Base-by-base conservation (phyloP, 92 coral and sea anemone species). In the Heliopora coerulea region DNA sequence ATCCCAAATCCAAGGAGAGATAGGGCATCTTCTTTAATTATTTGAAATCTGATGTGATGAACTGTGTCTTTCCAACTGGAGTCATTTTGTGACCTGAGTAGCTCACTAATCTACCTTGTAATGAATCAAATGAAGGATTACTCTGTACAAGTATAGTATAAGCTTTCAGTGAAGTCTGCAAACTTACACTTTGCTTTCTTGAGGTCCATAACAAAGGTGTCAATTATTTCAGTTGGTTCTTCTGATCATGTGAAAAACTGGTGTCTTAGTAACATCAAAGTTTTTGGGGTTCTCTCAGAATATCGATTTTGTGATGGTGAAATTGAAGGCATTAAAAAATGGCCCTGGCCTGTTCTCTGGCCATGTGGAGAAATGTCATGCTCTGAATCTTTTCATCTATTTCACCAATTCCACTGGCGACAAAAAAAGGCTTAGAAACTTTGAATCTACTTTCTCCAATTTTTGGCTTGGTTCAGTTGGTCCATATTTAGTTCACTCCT, bases 401-500 rank as follows among this genome's bases (percentile, higher is more conserved):
- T 60, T 29, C 66, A 5, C 42, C 66, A 60, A 14, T 60, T 29
- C n/a, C n/a, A n/a, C n/a, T n/a, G n/a, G n/a, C n/a, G n/a, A n/a
- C n/a, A 11, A 12, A 54, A 23, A 27, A 54, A 54, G 24, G 19
- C n/a, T 54, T 54, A 17, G 23, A 54, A 54, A 54, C 60, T 54
- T 17, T 54, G 60, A 54, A 28, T 40, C n/a, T 40, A 60, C 15
- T 60, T 60, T 29, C 66, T 15, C 42, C 66, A 60, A 14, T 60
- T 29, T 32, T 60, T 40, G 28, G 66, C 66, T 60, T 26, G 14
- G 41, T 60, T 60, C 30, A 60, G 19, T 60, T 60, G 66, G 13
- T 60, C n/a, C 20, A 68, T 68, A 13, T 12, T 17, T 26, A 54
- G 50, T 72, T 72, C 41, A 63, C 82, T 78, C 40, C 72, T 72